Evolutionary conservation across 2,888 invertebrate species (phyloP), one percentile per base, ranked within the genome.

Genomic region (Papilio protenor): DNA sequence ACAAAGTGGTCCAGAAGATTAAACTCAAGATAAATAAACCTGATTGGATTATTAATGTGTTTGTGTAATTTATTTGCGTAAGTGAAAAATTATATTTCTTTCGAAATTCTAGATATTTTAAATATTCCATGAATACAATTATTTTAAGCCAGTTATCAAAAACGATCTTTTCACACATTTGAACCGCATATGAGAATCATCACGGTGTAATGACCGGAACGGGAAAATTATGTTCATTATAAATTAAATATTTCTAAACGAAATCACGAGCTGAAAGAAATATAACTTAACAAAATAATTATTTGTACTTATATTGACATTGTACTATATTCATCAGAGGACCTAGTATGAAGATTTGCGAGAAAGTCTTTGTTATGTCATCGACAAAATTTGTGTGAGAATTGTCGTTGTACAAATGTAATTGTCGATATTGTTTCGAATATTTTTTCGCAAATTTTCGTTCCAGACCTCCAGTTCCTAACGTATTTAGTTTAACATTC

Each of bases 401-500:
- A 0, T 8, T 8, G 40, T 40, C 8, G 1, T 8, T 40, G 40
- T 8, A 40, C 8, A 40, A 40, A 40, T 40, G 40, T 40, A 8
- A 40, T 40, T 40, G 40, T 40, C 40, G 33, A 33, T 40, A 0
- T 40, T 40, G 40, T 40, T 40, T 8, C 40, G 40, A 40, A 40
- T 40, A 40, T 40, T 40, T 40, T 40, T 8, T 40, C 0, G 6
- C 8, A 8, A 40, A 40, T 40, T 40, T 40, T 40, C 40, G 40
- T 40, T 40, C 40, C 40, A 8, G 40, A 40, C 40, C 40, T 40
- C 33, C 11, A 8, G 23, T 74, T 21, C 61, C 18, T 70, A 18
- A 57, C 45, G 70, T 55, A 45, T 70, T 66, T 70, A 59, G 27
- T 59, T 74, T 49, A 27, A 73, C 73, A 73, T 77, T 73, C 73